Conservation (phyloP, 2,888 invertebrate species). For the Petrophora chlorosata region DNA sequence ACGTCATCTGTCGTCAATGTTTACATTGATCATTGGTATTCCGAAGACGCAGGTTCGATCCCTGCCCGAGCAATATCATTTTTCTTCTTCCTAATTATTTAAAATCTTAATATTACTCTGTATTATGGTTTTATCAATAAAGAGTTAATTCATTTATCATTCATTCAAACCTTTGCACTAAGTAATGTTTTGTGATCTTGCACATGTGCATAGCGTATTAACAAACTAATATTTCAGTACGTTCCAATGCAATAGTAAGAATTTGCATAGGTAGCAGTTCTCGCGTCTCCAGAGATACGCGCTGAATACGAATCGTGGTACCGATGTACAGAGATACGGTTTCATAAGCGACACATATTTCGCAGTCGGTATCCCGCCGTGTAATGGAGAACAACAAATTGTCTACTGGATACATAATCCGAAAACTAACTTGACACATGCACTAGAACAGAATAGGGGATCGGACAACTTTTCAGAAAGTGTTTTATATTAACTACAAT, state of each 20-base stretch:
- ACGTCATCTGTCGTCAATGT: too few relatives aligned
- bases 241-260: constrained; percentile 62
- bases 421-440: background rate
- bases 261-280: constrained; percentile 70
- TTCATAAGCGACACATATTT: constrained; percentile 57
- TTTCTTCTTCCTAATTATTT: too few relatives aligned
- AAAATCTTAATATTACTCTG: too few relatives aligned
- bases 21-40: too few relatives aligned
- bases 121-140: too few relatives aligned
- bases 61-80: too few relatives aligned
- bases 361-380: constrained; percentile 16
- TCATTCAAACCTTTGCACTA: too few relatives aligned
- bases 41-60: too few relatives aligned
- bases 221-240: constrained; percentile 50
- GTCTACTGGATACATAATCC: background rate
- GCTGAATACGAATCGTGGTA: constrained; percentile 65
- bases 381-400: constrained; percentile 14
- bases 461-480: too few relatives aligned
- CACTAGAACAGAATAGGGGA: background rate
- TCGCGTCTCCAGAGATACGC: constrained; percentile 52
- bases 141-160: too few relatives aligned
- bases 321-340: constrained; percentile 46
- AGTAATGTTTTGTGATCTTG: too few relatives aligned
- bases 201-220: constrained; percentile 38
- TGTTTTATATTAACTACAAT: too few relatives aligned